phyloP scores from a whole-genome alignment of 2,888 invertebrate genomes.

The Hermaeophaga mercurialis region DNA sequence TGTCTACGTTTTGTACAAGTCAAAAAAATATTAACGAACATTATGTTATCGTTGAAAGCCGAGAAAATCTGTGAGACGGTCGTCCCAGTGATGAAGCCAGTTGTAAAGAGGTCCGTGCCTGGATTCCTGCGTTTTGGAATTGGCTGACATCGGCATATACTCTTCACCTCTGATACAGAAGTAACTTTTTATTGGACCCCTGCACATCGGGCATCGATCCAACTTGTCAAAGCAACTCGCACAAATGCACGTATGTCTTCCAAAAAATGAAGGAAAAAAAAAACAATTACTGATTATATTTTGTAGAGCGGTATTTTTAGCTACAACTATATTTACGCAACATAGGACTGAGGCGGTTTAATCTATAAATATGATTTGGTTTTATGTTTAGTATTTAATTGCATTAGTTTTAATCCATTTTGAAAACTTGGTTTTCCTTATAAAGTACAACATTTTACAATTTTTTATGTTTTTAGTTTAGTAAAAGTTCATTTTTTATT shows the following conservation, averaged over 20 bases:
- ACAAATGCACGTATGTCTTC: slow-evolving; percentile 86
- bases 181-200: slow-evolving; percentile 80
- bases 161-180: slow-evolving; percentile 83
- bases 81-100: slow-evolving; percentile 69
- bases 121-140: slow-evolving; percentile 47
- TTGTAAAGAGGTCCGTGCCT: slow-evolving; percentile 57
- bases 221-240: slow-evolving; percentile 79
- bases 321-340: no score
- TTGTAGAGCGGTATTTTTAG: no score
- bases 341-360: no score
- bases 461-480: no score
- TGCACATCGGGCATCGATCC: slow-evolving; percentile 86
- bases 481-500: no score
- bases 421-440: no score
- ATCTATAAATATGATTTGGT: no score
- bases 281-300: no score
- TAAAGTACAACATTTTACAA: no score
- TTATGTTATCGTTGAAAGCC: slow-evolving; percentile 63
- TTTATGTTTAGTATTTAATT: no score
- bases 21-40: slow-evolving; percentile 15
- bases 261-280: no score
- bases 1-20: background rate
- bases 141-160: slow-evolving; percentile 64
- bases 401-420: no score
- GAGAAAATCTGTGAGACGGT: slow-evolving; percentile 74